phyloP scores from a whole-genome alignment of 2,797 vertebrate genomes.

The Sebastes variabilis region DNA sequence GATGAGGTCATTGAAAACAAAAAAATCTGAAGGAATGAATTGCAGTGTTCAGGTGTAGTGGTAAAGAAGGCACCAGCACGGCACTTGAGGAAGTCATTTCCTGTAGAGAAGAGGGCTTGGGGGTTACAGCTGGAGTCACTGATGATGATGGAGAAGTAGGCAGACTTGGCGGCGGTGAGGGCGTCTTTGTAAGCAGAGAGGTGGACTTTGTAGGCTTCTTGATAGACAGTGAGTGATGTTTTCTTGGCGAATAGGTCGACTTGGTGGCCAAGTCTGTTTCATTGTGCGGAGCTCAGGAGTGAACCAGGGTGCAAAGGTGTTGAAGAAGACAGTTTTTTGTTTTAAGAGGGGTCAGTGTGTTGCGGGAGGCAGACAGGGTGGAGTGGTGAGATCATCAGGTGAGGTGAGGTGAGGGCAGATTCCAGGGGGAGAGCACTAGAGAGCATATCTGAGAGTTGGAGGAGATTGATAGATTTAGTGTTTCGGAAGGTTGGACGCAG shows the following conservation, averaged over 20 bases:
- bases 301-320: too few species aligned
- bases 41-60: neutral
- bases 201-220: neutral
- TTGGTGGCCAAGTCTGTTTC: neutral
- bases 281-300: neutral
- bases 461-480: neutral
- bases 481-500: neutral
- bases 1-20: too few species aligned
- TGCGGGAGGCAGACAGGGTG: neutral
- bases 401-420: neutral
- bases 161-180: neutral
- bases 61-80: neutral
- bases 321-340: neutral
- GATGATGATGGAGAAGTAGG: neutral
- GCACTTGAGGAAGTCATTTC: neutral
- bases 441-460: neutral
- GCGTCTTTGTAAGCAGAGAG: neutral
- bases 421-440: neutral
- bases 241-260: neutral
- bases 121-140: neutral
- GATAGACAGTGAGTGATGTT: neutral
- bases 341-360: neutral
- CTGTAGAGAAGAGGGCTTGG: neutral
- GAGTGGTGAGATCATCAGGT: neutral
- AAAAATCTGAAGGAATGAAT: neutral